These are phyloP conservation scores for Reinhardtius hippoglossoides DNA, from an alignment of 2,113 vertebrate genomes.

Conservation along the genomic window DNA sequence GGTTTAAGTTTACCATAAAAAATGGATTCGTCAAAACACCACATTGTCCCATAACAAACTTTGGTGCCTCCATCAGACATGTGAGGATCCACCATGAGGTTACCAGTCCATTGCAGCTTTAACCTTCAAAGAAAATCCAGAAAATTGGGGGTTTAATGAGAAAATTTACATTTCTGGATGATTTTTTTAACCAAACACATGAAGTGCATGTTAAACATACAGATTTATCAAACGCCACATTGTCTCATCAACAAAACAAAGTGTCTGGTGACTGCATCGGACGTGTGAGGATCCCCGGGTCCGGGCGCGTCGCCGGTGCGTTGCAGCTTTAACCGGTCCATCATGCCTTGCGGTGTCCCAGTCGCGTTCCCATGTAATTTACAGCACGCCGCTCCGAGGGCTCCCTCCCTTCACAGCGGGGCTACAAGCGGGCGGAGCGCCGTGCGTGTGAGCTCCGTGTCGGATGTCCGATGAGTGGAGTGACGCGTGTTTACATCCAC, in stretches of 20 bases:
- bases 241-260: not conserved
- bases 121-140: no score
- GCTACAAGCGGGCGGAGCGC: not conserved
- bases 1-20: no score
- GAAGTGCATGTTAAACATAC: no score
- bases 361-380: slow-evolving; percentile 66
- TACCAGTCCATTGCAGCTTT: no score
- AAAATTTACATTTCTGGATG: no score
- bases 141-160: no score
- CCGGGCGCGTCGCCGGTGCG: slow-evolving; percentile 42
- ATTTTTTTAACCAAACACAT: no score
- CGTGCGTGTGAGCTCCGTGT: slow-evolving; percentile 23
- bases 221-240: not conserved
- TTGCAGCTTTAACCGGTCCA: slow-evolving; percentile 80
- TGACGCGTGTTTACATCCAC: slow-evolving; percentile 59
- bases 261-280: slow-evolving; percentile 1
- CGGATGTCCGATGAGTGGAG: slow-evolving; percentile 61
- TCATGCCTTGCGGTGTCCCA: slow-evolving; percentile 83
- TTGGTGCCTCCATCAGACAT: no score
- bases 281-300: slow-evolving; percentile 2
- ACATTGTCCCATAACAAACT: no score
- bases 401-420: not conserved
- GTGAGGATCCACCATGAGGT: no score
- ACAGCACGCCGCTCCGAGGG: slow-evolving; percentile 19
- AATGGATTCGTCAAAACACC: no score